A percentile compares a stretch with the other conserved stretches of the same genome.
phyloP scores from a whole-genome alignment of 2,888 invertebrate species.

The Lasioglossum oenotherae region DNA sequence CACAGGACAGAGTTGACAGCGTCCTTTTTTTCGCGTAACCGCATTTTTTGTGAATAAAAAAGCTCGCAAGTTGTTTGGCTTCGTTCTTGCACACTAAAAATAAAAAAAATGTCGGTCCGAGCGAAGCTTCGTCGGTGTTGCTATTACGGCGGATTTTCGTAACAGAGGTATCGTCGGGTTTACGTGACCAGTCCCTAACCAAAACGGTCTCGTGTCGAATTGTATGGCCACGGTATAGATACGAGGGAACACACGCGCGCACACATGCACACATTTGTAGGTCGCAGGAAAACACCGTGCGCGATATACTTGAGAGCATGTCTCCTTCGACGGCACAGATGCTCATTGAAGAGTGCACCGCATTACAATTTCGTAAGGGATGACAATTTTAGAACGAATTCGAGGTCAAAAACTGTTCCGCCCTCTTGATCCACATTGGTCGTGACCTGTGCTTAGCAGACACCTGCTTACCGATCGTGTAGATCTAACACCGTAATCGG shows the following conservation, averaged over 20 bases:
- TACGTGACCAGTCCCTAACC: background rate
- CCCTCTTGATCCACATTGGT: slow-evolving; percentile 76
- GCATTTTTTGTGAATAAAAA: background rate
- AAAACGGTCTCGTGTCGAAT: slow-evolving; percentile 10
- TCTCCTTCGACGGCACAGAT: slow-evolving; percentile 37
- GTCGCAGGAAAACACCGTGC: slow-evolving; percentile 11
- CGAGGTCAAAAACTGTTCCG: slow-evolving; percentile 76
- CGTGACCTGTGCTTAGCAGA: slow-evolving; percentile 46
- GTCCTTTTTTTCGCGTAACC: background rate
- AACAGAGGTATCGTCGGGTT: background rate
- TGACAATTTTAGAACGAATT: slow-evolving; percentile 75
- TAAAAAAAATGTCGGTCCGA: slow-evolving; percentile 2
- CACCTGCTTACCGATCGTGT: slow-evolving; percentile 41
- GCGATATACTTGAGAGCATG: slow-evolving; percentile 29
- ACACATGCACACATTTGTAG: slow-evolving; percentile 16
- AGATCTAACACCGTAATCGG: background rate
- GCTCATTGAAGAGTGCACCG: slow-evolving; percentile 48
- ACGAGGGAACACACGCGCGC: background rate
- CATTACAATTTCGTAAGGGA: slow-evolving; percentile 70
- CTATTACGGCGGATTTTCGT: slow-evolving; percentile 6
- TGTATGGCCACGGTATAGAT: background rate
- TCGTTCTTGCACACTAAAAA: slow-evolving; percentile 31
- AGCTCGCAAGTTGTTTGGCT: slow-evolving; percentile 23
- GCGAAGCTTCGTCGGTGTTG: slow-evolving; percentile 3
- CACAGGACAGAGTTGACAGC: background rate